Conservation (phyloP, 1,140 invertebrate species). For the Sinella curviseta region DNA sequence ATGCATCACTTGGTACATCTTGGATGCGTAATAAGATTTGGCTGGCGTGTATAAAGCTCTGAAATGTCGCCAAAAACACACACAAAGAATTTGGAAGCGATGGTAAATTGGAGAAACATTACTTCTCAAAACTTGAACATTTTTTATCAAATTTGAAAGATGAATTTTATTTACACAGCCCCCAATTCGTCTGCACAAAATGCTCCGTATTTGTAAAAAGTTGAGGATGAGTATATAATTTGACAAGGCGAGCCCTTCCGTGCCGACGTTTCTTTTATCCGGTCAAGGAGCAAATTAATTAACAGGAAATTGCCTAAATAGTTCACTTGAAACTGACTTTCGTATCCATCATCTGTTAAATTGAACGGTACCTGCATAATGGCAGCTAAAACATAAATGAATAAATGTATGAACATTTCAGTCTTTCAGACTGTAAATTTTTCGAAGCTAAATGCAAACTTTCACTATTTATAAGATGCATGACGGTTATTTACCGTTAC, state of each 20-base stretch:
- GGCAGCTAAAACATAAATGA: constrained; percentile 60
- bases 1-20: constrained; percentile 80
- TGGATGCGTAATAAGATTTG: constrained; percentile 78
- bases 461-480: neutral
- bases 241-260: constrained; percentile 63
- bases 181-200: constrained; percentile 71
- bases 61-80: neutral
- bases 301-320: constrained; percentile 88
- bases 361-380: constrained; percentile 80
- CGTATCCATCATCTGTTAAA: constrained; percentile 74
- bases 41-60: constrained; percentile 33
- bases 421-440: no score
- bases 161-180: constrained; percentile 61
- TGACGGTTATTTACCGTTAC: constrained; percentile 69
- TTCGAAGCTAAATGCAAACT: no score
- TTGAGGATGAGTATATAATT: constrained; percentile 83
- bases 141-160: neutral
- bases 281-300: constrained; percentile 76
- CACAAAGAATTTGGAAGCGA: neutral
- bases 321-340: no score
- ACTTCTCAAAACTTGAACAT: no score
- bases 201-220: constrained; percentile 65
- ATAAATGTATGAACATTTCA: neutral
- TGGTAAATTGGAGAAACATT: no score
- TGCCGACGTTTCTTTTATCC: constrained; percentile 46